These are phyloP conservation scores for Mastomys coucha DNA, from an alignment of 2,113 vertebrate species.

Conservation along the genomic window DNA sequence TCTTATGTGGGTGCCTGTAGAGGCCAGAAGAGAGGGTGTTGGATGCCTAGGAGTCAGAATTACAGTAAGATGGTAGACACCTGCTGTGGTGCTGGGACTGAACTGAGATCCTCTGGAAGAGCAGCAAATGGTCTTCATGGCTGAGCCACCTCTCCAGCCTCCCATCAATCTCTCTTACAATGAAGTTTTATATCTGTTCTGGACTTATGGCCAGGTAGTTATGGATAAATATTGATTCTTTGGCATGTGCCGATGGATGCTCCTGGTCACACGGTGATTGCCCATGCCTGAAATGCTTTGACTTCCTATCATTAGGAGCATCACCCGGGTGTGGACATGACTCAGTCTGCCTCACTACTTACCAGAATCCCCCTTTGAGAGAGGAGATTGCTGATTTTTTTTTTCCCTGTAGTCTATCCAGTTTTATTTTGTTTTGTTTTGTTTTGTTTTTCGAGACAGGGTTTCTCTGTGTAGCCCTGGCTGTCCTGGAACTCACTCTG, in stretches of 20 bases:
- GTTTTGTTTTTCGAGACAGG: too few species aligned
- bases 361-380: too few species aligned
- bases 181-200: not conserved
- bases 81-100: not conserved
- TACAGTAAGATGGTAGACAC: not conserved
- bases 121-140: not conserved
- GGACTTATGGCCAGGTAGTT: not conserved
- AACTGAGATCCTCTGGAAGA: not conserved
- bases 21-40: not conserved
- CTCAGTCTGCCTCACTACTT: not conserved
- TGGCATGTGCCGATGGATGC: not conserved
- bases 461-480: too few species aligned
- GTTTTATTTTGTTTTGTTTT: too few species aligned
- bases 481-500: too few species aligned
- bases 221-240: accelerated
- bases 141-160: not conserved
- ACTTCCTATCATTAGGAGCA: not conserved
- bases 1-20: not conserved
- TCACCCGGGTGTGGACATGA: accelerated
- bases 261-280: not conserved
- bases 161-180: too few species aligned
- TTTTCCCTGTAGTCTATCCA: not conserved
- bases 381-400: not conserved
- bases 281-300: not conserved
- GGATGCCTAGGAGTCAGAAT: not conserved